Percentiles rank a stretch among this genome's conserved stretches.
Evolutionary conservation across 1,140 invertebrate species (phyloP).

Genomic region (Drosophila orena): DNA sequence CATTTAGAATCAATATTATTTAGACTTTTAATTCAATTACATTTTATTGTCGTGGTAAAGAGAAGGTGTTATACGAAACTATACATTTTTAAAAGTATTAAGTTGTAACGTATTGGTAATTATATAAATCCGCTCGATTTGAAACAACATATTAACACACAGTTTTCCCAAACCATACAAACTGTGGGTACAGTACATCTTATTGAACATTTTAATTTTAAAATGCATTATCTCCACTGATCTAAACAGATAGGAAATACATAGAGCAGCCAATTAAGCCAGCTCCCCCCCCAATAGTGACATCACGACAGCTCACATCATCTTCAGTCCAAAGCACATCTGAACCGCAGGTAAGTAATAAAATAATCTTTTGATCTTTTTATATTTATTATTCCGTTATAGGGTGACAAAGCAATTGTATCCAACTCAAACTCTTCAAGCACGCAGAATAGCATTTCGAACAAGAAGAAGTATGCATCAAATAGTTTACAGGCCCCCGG

Average conservation of each 20-base stretch:
- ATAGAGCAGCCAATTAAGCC: constrained; percentile 93
- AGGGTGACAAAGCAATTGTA: constrained; percentile 40
- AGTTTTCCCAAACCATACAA: not conserved
- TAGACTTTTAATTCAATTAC: no score
- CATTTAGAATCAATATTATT: no score
- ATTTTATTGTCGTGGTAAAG: no score
- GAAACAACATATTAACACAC: not conserved
- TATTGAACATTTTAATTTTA: not conserved
- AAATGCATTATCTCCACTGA: not conserved
- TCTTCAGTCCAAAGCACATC: constrained; percentile 24
- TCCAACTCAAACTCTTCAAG: constrained; percentile 54
- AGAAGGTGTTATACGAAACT: no score
- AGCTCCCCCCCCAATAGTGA: constrained; percentile 89
- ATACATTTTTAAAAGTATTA: no score
- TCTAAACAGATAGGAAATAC: constrained; percentile 89
- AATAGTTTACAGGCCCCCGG: constrained; percentile 89
- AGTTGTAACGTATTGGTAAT: no score
- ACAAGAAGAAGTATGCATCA: constrained; percentile 91
- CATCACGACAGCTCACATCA: constrained; percentile 85
- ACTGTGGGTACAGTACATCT: no score
- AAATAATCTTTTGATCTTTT: not conserved
- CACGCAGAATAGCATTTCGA: constrained; percentile 60
- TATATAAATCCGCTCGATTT: not conserved
- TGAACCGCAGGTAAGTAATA: constrained; percentile 23
- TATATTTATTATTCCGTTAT: constrained; percentile 2